Percentiles rank a stretch among this genome's conserved stretches.
phyloP scores from a whole-genome alignment of 2,888 invertebrate species.

The Rhamnusium bicolor region DNA sequence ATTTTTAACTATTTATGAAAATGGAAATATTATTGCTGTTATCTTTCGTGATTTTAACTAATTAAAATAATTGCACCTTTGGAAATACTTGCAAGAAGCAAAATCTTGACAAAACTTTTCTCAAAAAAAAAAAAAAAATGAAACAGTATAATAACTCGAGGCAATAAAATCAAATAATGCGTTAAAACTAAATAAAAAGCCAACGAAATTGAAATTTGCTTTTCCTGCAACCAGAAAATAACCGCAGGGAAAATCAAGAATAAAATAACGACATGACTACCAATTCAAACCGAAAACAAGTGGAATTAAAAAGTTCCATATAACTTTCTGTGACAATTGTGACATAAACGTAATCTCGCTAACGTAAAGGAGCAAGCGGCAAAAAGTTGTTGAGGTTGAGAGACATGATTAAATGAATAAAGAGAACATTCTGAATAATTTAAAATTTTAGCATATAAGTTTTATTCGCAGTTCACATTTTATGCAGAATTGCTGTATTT shows the following conservation, averaged over 20 bases:
- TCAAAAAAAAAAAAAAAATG: no score
- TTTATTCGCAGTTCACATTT: constrained; percentile 7
- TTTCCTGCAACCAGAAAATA: not conserved
- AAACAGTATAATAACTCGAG: not conserved
- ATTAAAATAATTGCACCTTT: no score
- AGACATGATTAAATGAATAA: constrained; percentile 32
- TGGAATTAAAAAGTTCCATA: constrained; percentile 31
- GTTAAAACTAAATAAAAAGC: not conserved
- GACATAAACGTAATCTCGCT: constrained; percentile 31
- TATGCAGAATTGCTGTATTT: not conserved
- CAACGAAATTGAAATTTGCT: not conserved
- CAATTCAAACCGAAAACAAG: constrained; percentile 31
- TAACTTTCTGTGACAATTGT: constrained; percentile 22
- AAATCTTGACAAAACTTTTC: not conserved
- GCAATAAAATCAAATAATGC: not conserved
- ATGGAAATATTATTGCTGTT: no score
- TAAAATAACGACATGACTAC: constrained; percentile 17
- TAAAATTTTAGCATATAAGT: not conserved
- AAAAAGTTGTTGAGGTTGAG: constrained; percentile 28
- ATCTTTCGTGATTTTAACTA: no score
- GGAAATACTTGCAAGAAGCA: not conserved
- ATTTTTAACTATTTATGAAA: no score
- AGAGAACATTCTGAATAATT: constrained; percentile 28
- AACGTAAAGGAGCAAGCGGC: constrained; percentile 20
- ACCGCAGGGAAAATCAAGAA: constrained; percentile 2